phyloP scores from a whole-genome alignment of 2,113 vertebrate genomes.

The Neolamprologus ventralis region DNA sequence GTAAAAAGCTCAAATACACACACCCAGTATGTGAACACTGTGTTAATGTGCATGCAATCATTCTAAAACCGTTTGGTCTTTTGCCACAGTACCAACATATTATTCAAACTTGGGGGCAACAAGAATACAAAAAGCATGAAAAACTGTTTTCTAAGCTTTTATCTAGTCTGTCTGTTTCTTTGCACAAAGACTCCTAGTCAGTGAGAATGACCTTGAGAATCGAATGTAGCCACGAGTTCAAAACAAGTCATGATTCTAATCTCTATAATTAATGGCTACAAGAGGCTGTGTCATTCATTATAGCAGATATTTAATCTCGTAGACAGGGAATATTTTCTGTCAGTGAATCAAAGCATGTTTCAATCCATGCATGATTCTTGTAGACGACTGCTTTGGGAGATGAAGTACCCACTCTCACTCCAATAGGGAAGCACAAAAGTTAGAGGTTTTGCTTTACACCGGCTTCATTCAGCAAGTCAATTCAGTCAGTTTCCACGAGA shows the following conservation, averaged over 20 bases:
- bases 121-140: background rate
- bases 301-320: slow-evolving; percentile 40
- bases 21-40: background rate
- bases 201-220: slow-evolving; percentile 34
- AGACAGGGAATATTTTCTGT: slow-evolving; percentile 34
- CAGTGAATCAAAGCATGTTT: slow-evolving; percentile 42
- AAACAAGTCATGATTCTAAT: slow-evolving; percentile 48
- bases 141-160: background rate
- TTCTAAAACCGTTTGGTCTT: background rate
- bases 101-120: background rate
- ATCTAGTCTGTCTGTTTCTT: background rate
- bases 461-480: background rate
- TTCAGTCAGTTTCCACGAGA: background rate
- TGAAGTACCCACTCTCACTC: slow-evolving; percentile 36
- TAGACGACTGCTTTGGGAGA: slow-evolving; percentile 2
- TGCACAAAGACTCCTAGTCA: background rate
- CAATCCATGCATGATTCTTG: slow-evolving; percentile 40
- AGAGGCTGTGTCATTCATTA: slow-evolving; percentile 48
- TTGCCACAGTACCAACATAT: background rate
- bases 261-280: slow-evolving; percentile 45
- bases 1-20: slow-evolving; percentile 13
- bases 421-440: background rate
- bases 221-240: background rate
- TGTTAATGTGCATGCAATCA: background rate
- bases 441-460: background rate